These are phyloP conservation scores for Stegana nigrithorax DNA, from an alignment of 2,888 invertebrate species.

Conservation along the genomic window DNA sequence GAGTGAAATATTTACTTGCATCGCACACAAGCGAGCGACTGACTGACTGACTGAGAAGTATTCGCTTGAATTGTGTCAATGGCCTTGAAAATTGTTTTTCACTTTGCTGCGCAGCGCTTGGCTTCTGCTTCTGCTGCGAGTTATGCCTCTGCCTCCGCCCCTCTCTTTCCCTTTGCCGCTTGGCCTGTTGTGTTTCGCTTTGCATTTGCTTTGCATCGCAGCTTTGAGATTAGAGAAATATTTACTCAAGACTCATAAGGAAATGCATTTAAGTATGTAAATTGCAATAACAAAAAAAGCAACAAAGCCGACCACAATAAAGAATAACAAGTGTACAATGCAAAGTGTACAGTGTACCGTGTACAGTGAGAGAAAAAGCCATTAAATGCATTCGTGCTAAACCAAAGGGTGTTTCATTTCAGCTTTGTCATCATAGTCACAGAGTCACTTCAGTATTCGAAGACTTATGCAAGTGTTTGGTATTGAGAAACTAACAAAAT, in stretches of 20 bases:
- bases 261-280: slow-evolving; percentile 38
- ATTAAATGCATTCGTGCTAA: too few relatives aligned
- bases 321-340: background rate
- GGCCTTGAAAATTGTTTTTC: slow-evolving; percentile 60
- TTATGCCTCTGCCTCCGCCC: too few relatives aligned
- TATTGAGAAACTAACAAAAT: too few relatives aligned
- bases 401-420: too few relatives aligned
- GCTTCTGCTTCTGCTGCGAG: slow-evolving; percentile 7
- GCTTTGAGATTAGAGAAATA: slow-evolving; percentile 2
- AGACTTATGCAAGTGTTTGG: too few relatives aligned
- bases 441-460: too few relatives aligned
- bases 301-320: background rate
- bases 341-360: too few relatives aligned
- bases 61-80: slow-evolving; percentile 55
- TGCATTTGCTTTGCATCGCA: slow-evolving; percentile 12
- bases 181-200: slow-evolving; percentile 35
- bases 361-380: too few relatives aligned
- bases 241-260: slow-evolving; percentile 34
- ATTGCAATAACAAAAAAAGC: background rate
- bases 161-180: too few relatives aligned
- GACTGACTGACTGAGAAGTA: slow-evolving; percentile 18
- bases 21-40: too few relatives aligned
- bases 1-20: too few relatives aligned
- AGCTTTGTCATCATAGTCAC: too few relatives aligned
- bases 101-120: slow-evolving; percentile 33